A percentile compares a stretch with the other conserved stretches of the same genome.
These are phyloP conservation scores for Panthera leo DNA, from an alignment of 2,113 vertebrate species.

Conservation along the genomic window DNA sequence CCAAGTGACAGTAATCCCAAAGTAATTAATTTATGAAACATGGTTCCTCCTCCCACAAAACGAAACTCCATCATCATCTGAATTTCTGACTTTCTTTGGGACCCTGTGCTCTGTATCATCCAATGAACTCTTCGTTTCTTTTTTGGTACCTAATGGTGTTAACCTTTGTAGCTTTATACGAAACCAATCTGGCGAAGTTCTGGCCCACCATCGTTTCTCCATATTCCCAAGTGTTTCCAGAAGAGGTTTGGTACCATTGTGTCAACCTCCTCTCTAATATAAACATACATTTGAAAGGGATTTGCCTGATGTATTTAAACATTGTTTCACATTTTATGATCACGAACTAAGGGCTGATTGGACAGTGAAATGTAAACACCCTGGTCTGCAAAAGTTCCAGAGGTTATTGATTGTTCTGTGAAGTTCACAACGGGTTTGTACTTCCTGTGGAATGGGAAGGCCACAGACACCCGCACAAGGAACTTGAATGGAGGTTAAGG, in stretches of 20 bases:
- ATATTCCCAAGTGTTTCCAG: not conserved
- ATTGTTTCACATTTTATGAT: not conserved
- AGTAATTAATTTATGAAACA: not conserved
- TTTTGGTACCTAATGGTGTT: no score
- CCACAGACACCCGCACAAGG: not conserved
- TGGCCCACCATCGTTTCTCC: rapidly evolving
- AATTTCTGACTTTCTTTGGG: not conserved
- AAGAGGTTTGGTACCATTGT: not conserved
- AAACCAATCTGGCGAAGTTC: not conserved
- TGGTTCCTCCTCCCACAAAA: not conserved
- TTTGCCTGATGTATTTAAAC: not conserved
- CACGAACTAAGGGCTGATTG: not conserved
- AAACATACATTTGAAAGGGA: no score
- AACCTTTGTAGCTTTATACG: not conserved
- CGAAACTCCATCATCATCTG: not conserved
- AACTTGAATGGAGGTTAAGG: not conserved
- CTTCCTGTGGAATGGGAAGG: not conserved
- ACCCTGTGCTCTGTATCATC: not conserved
- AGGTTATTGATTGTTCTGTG: not conserved
- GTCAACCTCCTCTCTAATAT: not conserved
- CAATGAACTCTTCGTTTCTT: not conserved
- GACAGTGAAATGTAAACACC: not conserved
- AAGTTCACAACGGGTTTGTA: rapidly evolving
- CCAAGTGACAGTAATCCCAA: not conserved
- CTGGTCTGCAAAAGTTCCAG: no score